Evolutionary conservation across 2,797 vertebrate species (phyloP).

Genomic region (Bradypodion ventrale): DNA sequence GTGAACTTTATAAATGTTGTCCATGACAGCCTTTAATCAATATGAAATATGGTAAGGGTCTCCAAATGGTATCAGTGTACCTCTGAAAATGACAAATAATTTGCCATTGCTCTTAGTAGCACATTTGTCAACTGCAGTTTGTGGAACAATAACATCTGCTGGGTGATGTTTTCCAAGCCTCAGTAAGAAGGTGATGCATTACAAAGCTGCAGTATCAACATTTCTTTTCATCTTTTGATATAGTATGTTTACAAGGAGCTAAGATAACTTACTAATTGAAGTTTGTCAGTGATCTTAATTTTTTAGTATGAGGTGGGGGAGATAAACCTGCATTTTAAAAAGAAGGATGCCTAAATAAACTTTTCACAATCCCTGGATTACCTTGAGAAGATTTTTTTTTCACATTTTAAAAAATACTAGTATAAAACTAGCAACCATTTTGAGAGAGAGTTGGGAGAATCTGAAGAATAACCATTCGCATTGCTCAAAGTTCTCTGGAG

Average conservation of each 20-base stretch:
- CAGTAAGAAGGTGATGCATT: conserved; percentile 48
- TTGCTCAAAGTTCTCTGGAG: neutral
- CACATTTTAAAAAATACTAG: neutral
- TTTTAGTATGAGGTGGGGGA: neutral
- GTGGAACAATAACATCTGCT: conserved; percentile 64
- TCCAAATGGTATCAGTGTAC: conserved; percentile 56
- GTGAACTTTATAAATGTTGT: conserved; percentile 61
- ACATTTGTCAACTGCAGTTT: conserved; percentile 60
- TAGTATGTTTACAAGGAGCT: conserved; percentile 37
- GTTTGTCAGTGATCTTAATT: conserved; percentile 8
- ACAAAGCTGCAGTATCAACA: conserved; percentile 35
- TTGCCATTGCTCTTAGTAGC: conserved; percentile 53
- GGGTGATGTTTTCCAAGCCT: conserved; percentile 51
- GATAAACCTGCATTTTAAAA: neutral
- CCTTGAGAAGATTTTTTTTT: neutral
- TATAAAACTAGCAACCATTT: neutral
- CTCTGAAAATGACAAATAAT: conserved; percentile 69
- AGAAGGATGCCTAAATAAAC: neutral
- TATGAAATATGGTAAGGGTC: conserved; percentile 63
- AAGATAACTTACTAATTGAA: conserved; percentile 48
- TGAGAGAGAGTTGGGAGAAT: neutral
- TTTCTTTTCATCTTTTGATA: conserved; percentile 58
- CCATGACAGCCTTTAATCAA: conserved; percentile 70
- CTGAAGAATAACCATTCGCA: neutral
- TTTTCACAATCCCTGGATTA: neutral